Percentiles rank a stretch among this genome's conserved stretches.
Evolutionary conservation across 1,140 invertebrate species (phyloP).

Genomic region (Littorina saxatilis): DNA sequence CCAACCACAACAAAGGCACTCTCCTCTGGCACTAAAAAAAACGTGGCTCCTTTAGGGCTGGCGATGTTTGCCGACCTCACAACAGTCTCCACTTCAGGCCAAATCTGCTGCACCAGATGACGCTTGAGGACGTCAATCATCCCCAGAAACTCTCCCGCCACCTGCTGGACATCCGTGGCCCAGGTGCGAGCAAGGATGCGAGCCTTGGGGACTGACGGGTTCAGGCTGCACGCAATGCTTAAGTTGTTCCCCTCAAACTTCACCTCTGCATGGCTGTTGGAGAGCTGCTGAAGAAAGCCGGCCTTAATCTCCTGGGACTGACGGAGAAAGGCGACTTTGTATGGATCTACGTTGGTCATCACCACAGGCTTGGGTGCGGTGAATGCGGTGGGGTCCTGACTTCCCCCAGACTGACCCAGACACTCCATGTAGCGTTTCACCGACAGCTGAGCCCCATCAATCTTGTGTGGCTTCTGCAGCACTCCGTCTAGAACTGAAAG

Average conservation of each 20-base stretch:
- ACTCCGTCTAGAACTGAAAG: slow-evolving; percentile 46
- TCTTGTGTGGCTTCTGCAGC: slow-evolving; percentile 36
- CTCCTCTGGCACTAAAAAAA: slow-evolving; percentile 32
- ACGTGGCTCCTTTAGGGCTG: slow-evolving; percentile 40
- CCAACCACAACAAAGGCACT: slow-evolving; percentile 45
- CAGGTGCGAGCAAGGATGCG: slow-evolving; percentile 42
- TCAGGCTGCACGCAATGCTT: slow-evolving; percentile 40
- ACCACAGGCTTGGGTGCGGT: slow-evolving; percentile 22
- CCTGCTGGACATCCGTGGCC: slow-evolving; percentile 32
- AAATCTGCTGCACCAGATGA: slow-evolving; percentile 43
- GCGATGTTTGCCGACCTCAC: slow-evolving; percentile 22
- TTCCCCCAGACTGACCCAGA: slow-evolving; percentile 41
- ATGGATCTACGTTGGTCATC: slow-evolving; percentile 1
- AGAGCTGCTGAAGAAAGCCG: background rate
- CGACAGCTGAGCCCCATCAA: slow-evolving; percentile 38
- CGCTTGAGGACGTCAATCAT: slow-evolving; percentile 23
- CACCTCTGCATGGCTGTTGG: background rate
- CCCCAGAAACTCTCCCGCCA: slow-evolving; percentile 1
- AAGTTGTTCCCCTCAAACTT: background rate
- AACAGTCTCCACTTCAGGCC: slow-evolving; percentile 42
- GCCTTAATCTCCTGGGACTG: background rate
- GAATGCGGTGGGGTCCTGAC: slow-evolving; percentile 32
- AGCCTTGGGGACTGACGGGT: slow-evolving; percentile 35
- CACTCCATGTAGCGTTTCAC: slow-evolving; percentile 52
- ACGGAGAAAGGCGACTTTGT: slow-evolving; percentile 35